Conservation (phyloP, 2,888 invertebrate species). For the Oligia strigilis region DNA sequence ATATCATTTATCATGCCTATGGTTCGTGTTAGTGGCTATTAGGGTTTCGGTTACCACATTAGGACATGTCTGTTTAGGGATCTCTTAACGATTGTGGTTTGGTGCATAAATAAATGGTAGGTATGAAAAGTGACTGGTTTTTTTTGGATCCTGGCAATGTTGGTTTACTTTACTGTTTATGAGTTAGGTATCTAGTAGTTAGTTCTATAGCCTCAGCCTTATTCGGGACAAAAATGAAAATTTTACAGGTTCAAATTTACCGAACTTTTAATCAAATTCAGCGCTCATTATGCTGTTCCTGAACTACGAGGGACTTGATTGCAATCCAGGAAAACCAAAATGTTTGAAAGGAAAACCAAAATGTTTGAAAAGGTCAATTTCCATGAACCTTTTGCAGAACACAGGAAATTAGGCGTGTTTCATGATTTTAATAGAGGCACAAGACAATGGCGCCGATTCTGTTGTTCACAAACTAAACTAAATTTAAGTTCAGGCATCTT, state of each 20-base stretch:
- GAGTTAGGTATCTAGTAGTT: background rate
- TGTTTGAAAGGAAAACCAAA: background rate
- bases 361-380: background rate
- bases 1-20: conserved; percentile 43
- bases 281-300: background rate
- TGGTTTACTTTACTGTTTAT: background rate
- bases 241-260: background rate
- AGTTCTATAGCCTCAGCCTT: background rate
- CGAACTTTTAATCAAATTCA: background rate
- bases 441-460: too few relatives aligned
- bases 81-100: background rate
- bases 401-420: background rate
- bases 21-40: conserved; percentile 29
- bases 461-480: too few relatives aligned
- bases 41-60: conserved; percentile 28
- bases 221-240: background rate
- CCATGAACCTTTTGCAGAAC: background rate
- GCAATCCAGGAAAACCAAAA: background rate
- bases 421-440: conserved; percentile 17
- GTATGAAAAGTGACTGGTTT: background rate
- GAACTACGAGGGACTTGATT: background rate
- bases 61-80: background rate
- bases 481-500: too few relatives aligned
- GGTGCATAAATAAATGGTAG: too few relatives aligned
- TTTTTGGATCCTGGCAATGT: background rate